Evolutionary conservation across 2,888 invertebrate genomes (phyloP).

Genomic region (Cylloceria caligata): DNA sequence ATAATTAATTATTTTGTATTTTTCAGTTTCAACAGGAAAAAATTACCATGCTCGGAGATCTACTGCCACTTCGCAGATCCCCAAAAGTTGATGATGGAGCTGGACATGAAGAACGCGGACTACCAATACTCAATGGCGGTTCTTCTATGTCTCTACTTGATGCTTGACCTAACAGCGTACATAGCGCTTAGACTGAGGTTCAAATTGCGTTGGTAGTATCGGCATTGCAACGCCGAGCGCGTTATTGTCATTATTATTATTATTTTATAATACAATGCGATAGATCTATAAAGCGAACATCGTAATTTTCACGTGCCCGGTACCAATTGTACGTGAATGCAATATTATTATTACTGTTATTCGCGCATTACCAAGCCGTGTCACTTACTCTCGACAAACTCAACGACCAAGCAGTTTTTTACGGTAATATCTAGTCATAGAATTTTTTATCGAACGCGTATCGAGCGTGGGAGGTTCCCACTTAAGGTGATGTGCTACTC

Average conservation of each 20-base stretch:
- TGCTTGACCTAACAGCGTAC: constrained; percentile 89
- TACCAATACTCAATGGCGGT: constrained; percentile 89
- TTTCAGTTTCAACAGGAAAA: constrained; percentile 89
- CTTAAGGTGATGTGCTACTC: too few species aligned
- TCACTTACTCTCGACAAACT: constrained; percentile 13
- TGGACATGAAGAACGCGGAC: constrained; percentile 89
- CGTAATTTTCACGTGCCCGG: background rate
- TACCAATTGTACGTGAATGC: constrained; percentile 8
- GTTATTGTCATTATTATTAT: background rate
- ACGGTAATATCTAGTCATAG: constrained; percentile 61
- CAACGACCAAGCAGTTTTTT: constrained; percentile 40
- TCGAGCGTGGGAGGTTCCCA: background rate
- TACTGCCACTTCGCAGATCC: constrained; percentile 92
- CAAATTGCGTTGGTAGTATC: constrained; percentile 81
- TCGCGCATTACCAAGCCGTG: background rate
- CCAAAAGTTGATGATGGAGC: constrained; percentile 89
- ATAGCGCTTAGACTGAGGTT: constrained; percentile 89
- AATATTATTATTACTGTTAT: background rate
- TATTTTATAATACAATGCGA: background rate
- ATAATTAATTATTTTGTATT: constrained; percentile 19
- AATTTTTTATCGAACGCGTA: constrained; percentile 10
- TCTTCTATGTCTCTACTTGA: constrained; percentile 88
- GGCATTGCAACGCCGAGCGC: background rate
- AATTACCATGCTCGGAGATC: constrained; percentile 90
- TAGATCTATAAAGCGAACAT: background rate